Base-by-base conservation (phyloP, 2,888 invertebrate genomes). In the Athalia circularis region DNA sequence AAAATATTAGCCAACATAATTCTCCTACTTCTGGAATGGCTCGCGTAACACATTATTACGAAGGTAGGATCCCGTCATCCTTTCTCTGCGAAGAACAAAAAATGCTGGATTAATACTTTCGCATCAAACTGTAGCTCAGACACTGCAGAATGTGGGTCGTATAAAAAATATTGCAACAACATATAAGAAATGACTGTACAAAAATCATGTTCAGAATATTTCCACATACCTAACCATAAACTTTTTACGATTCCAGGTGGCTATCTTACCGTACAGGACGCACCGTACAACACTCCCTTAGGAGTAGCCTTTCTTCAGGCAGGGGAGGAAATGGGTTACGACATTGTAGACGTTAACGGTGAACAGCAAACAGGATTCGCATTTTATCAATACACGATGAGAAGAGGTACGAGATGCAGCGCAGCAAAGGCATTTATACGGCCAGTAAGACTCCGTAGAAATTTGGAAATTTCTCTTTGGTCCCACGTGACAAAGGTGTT, bases 241-340 rank as follows among this genome's bases (percentile, higher is more conserved):
- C 54, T n/a, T n/a, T 7, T 5, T 54, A n/a, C 76, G 70, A 80
- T 91, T 92, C 67, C 90, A 94, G 96, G 96, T 48, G 96, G 96
- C 6, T 95, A 94, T 85, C 90, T 95, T 80, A 95, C 96, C 0
- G 93, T 96, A 0, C 95, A 96, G 91, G 95, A 96, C 85, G 91
- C 94, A 0, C 95, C 96, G 0, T 96, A 94, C 91, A 93, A 95
- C 87, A 97, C 97, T 0, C 97, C 97, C 0, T 90, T 97, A 57
- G 97, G 96, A 0, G 93, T 95, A 0, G 96, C 97, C 0, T 96
- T 97, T 85, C 90, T 97, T 0, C 95, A 97, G 91, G 97, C 97
- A 0, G 97, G 95, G n/a, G 94, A 96, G 88, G 97, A 97, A 90
- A 95, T 97, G 95, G 97, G 97, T 45, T 97, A 97, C 90, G 96